phyloP scores from a whole-genome alignment of 2,113 vertebrate genomes.

The Dipodomys stephensi region DNA sequence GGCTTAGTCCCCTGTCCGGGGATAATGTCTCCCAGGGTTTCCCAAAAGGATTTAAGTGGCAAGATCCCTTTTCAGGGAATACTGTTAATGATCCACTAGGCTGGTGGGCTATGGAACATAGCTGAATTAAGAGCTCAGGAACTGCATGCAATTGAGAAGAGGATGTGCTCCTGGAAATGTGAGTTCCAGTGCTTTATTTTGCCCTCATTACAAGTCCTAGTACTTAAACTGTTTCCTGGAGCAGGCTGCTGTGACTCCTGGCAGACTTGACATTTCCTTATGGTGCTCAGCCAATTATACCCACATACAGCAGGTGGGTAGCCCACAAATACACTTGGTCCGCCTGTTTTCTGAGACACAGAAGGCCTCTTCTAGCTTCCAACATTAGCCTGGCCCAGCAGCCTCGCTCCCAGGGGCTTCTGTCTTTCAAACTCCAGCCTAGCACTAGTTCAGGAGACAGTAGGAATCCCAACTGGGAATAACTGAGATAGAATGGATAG shows the following conservation, averaged over 20 bases:
- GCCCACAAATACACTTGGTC: background rate
- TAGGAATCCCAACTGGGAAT: background rate
- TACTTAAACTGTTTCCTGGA: background rate
- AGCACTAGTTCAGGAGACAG: too few relatives aligned
- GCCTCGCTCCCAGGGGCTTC: background rate
- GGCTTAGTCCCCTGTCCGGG: fast-evolving
- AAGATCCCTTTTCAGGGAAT: background rate
- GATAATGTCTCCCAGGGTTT: background rate
- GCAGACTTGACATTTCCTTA: background rate
- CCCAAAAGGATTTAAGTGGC: background rate
- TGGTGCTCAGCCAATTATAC: background rate
- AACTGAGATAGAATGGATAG: background rate
- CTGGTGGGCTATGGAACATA: background rate
- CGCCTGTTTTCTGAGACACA: background rate
- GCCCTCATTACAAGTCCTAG: background rate
- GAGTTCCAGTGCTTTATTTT: constrained; percentile 17
- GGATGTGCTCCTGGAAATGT: background rate
- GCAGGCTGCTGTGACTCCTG: background rate
- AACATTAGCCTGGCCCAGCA: background rate
- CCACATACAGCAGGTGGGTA: background rate
- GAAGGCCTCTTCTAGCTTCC: background rate
- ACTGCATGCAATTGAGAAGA: background rate
- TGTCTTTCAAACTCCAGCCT: background rate
- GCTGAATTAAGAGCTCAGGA: background rate
- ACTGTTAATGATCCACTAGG: background rate